These are phyloP conservation scores for Craseonycteris thonglongyai DNA, from an alignment of 2,113 vertebrate species.

Conservation along the genomic window DNA sequence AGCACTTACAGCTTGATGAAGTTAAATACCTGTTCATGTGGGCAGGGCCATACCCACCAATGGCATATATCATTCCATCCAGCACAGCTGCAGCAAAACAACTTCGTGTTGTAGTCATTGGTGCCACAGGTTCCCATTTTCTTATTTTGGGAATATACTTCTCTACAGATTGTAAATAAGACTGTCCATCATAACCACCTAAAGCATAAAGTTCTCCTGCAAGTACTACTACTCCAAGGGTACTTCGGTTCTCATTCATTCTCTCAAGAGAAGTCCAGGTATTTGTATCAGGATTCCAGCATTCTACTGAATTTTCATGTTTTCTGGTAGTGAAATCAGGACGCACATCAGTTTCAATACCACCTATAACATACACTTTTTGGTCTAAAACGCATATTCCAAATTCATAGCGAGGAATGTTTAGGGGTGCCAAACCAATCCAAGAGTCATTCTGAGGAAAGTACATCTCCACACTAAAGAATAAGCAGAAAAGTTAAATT, in stretches of 20 bases:
- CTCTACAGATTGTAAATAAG: conserved; percentile 95
- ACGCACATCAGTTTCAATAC: conserved; percentile 93
- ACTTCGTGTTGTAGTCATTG: conserved; percentile 95
- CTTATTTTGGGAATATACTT: conserved; percentile 94
- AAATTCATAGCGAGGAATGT: conserved; percentile 94
- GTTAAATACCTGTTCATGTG: conserved; percentile 95
- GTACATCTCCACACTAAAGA: conserved; percentile 95
- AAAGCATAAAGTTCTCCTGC: conserved; percentile 95
- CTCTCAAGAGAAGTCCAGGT: conserved; percentile 91
- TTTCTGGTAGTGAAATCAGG: conserved; percentile 92
- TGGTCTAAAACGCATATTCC: conserved; percentile 94
- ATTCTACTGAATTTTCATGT: conserved; percentile 95
- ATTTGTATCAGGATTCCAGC: conserved; percentile 97
- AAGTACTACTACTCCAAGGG: conserved; percentile 91
- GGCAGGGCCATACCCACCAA: conserved; percentile 95
- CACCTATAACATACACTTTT: conserved; percentile 95
- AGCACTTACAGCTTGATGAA: not conserved
- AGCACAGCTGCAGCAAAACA: conserved; percentile 94
- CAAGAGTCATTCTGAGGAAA: conserved; percentile 98
- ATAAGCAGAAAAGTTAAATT: conserved; percentile 39
- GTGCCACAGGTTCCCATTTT: conserved; percentile 95
- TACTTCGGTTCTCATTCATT: conserved; percentile 95
- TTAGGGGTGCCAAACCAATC: conserved; percentile 95
- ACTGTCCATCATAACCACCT: conserved; percentile 95
- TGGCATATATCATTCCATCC: conserved; percentile 97